These are phyloP conservation scores for Druon quercuslanigerum DNA, from an alignment of 1,140 invertebrate species.

Conservation along the genomic window DNA sequence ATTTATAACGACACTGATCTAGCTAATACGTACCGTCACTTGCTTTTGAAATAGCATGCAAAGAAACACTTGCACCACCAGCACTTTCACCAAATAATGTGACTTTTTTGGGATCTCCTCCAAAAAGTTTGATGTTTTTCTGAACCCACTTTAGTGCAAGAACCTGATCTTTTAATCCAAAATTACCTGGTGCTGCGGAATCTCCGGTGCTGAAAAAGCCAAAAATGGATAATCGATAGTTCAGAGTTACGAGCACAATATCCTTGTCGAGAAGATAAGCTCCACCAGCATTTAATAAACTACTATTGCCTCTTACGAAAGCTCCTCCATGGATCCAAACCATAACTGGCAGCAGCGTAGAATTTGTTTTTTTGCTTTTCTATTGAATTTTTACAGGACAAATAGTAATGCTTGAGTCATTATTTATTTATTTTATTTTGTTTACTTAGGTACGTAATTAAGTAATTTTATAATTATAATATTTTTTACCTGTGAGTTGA, in stretches of 20 bases:
- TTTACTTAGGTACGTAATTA: no score
- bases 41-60: not conserved
- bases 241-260: constrained; percentile 75
- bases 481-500: not conserved
- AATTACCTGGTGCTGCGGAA: constrained; percentile 69
- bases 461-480: not conserved
- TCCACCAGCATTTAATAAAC: constrained; percentile 43
- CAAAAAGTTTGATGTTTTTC: constrained; percentile 62
- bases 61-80: constrained; percentile 30
- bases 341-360: constrained; percentile 42
- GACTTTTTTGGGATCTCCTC: constrained; percentile 71
- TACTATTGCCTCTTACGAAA: constrained; percentile 55
- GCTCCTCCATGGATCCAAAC: constrained; percentile 75
- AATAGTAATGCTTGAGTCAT: no score
- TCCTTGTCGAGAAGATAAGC: constrained; percentile 70
- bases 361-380: not conserved
- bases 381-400: no score
- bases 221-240: constrained; percentile 73
- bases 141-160: constrained; percentile 69
- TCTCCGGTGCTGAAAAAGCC: constrained; percentile 71
- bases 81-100: constrained; percentile 67
- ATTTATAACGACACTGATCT: no score
- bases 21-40: not conserved
- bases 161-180: constrained; percentile 75
- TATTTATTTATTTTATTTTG: no score